Evolutionary conservation across 2,888 invertebrate species (phyloP), one percentile per base, ranked within the genome.

Genomic region (Habroteleia sp.): DNA sequence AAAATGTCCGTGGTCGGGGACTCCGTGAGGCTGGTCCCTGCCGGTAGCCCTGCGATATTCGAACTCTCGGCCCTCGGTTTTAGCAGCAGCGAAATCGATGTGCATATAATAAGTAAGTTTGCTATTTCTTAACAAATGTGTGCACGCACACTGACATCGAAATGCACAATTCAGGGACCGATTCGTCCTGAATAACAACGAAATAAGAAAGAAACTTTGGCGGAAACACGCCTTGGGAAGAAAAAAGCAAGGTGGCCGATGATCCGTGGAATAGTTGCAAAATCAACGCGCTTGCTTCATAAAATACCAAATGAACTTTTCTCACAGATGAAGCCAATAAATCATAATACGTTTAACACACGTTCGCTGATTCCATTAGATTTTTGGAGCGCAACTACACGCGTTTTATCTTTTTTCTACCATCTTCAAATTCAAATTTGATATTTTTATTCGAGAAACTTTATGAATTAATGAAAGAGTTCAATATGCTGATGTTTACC

Each of bases 1-100:
- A 92, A 93, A 85, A 90, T 93, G 90, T 94, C 95, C 87, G 94
- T 95, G 85, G 91, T 95, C 85, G 95, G 96, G 86, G 96, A 97
- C 90, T 93, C 96, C 82, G 94, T 96, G 80, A 92, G 96, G 88
- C 92, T 97, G 85, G 96, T 97, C 83, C 95, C 97, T 82, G 96
- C 97, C 79, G 95, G 96, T 88, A 93, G 94, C 85, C 93, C 96
- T 82, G 96, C 97, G 84, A 92, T 95, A 87, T 97, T 98, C 90
- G 97, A 97, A 88, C 93, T 97, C 80, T 93, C 94, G 80, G 94
- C 95, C 73, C 91, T 91, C 58, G 91, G 91, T 54, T 91, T 91
- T 80, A 89, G 85, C 71, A 89, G 90, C 75, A 91, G 90, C 54
- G 91, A 91, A 82, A 89, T 92, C 13, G 89, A 90, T 77, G 90